Conservation (phyloP, 2,113 vertebrate species). For the Platysteira castanea region DNA sequence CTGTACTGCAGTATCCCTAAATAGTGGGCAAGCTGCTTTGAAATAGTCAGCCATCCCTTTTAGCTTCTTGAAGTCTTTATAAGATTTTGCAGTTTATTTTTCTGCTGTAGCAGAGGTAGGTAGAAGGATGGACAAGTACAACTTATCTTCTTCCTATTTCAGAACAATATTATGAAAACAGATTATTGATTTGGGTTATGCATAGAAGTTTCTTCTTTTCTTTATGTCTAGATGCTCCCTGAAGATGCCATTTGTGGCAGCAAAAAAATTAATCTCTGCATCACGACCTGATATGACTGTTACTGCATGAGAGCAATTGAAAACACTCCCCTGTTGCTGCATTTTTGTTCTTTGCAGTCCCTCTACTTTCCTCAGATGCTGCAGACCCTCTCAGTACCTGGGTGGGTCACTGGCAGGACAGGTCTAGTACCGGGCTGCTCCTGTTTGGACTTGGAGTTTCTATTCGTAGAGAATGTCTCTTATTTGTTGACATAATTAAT, state of each 20-base stretch:
- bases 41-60: background rate
- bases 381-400: background rate
- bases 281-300: background rate
- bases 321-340: background rate
- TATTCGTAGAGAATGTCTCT: background rate
- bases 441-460: background rate
- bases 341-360: background rate
- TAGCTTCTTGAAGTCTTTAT: background rate
- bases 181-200: background rate
- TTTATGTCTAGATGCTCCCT: background rate
- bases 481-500: background rate
- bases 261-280: background rate
- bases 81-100: background rate
- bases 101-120: background rate
- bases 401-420: background rate
- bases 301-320: background rate
- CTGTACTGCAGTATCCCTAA: background rate
- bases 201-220: background rate
- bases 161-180: background rate
- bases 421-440: background rate
- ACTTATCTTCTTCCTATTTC: background rate
- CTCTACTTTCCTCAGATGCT: background rate
- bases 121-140: background rate
- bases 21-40: background rate
- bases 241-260: background rate